phyloP scores from a whole-genome alignment of 2,113 vertebrate genomes.

The Pitta sordida region DNA sequence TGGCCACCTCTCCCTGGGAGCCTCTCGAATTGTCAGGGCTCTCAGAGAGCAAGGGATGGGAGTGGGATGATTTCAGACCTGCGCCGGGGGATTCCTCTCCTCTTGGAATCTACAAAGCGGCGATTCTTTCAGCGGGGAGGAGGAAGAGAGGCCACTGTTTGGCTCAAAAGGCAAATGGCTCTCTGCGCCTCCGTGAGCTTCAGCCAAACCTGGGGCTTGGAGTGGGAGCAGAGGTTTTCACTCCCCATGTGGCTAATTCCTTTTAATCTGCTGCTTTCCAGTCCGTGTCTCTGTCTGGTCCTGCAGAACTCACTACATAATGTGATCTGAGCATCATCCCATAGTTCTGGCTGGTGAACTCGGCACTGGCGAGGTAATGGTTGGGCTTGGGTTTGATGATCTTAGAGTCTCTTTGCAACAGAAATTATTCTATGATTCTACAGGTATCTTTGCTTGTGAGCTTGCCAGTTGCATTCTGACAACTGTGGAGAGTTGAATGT shows the following conservation, averaged over 20 bases:
- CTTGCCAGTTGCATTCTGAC: not conserved
- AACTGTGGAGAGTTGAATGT: not conserved
- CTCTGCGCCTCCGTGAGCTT: not conserved
- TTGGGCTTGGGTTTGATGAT: rapidly evolving
- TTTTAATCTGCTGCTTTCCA: not conserved
- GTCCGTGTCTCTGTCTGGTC: not conserved
- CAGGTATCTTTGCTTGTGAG: not conserved
- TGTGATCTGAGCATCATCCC: not conserved
- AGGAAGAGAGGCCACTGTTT: not conserved
- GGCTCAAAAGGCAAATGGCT: not conserved
- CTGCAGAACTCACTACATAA: not conserved
- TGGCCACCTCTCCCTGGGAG: not conserved
- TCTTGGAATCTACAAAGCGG: rapidly evolving
- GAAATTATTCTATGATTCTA: not conserved
- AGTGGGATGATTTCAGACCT: not conserved
- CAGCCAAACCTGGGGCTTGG: not conserved
- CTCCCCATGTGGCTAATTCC: not conserved
- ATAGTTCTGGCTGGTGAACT: not conserved
- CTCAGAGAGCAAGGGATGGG: rapidly evolving
- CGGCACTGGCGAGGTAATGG: rapidly evolving
- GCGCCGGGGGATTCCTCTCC: not conserved
- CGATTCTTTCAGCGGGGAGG: not conserved
- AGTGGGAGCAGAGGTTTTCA: not conserved
- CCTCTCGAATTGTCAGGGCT: not conserved
- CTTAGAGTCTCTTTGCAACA: not conserved